These are phyloP conservation scores for Neolamprologus tretocephalus DNA, from an alignment of 2,113 vertebrate genomes.

Conservation along the genomic window DNA sequence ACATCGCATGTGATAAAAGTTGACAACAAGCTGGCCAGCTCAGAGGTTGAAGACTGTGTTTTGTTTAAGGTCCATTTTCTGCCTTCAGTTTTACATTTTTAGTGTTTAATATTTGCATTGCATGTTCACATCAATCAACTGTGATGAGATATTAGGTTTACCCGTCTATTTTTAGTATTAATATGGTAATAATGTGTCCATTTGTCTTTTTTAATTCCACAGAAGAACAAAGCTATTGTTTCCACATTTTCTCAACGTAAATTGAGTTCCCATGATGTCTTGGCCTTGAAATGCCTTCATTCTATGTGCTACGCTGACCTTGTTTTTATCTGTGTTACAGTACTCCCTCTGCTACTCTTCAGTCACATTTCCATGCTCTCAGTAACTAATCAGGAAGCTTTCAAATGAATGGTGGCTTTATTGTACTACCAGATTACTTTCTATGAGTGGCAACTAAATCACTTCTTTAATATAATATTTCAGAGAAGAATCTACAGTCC, in stretches of 20 bases:
- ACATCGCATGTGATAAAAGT: background rate
- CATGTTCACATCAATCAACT: background rate
- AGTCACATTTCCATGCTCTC: background rate
- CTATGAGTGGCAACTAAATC: background rate
- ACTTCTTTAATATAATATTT: background rate
- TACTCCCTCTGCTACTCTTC: slow-evolving; percentile 6
- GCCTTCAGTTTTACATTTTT: background rate
- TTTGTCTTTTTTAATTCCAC: background rate
- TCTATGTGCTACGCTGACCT: slow-evolving; percentile 19
- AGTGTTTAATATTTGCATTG: background rate
- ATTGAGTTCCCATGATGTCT: slow-evolving; percentile 1
- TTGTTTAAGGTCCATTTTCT: background rate
- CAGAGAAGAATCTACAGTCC: background rate
- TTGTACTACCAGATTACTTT: background rate
- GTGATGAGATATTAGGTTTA: background rate
- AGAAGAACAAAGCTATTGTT: background rate
- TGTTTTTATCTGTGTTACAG: slow-evolving; percentile 28
- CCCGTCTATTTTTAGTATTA: background rate
- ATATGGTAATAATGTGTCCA: background rate
- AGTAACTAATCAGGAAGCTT: background rate
- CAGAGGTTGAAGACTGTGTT: background rate
- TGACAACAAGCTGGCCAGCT: background rate
- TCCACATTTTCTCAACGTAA: background rate
- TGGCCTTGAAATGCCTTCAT: slow-evolving; percentile 28
- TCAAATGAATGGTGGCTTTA: background rate